These are phyloP conservation scores for Holothuria glaberrima DNA, from an alignment of 35 echinoderm and acorn worm genomes.

Conservation along the genomic window DNA sequence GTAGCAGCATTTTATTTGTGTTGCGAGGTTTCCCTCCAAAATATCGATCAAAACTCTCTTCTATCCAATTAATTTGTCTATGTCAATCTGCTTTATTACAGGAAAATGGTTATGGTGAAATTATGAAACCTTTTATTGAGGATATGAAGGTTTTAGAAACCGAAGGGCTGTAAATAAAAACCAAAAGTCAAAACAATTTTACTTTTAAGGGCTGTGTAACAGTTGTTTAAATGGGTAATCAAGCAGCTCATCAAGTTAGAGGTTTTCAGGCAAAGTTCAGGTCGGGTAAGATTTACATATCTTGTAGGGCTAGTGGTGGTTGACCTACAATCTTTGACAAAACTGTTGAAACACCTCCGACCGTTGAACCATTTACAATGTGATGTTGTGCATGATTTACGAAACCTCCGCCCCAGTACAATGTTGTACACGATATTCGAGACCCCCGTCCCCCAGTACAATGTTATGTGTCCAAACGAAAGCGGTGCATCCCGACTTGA, in stretches of 20 bases:
- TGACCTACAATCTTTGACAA: too few species aligned
- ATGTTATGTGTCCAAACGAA: too few species aligned
- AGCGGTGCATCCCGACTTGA: too few species aligned
- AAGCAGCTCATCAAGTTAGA: neutral
- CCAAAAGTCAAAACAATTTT: neutral
- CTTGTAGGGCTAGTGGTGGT: neutral
- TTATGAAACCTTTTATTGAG: neutral
- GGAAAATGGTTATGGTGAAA: neutral
- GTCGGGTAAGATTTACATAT: neutral
- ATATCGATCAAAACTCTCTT: neutral
- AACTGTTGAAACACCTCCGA: too few species aligned
- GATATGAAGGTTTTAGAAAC: neutral
- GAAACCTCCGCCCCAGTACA: too few species aligned
- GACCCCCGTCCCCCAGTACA: too few species aligned
- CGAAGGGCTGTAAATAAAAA: neutral
- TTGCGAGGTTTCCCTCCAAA: too few species aligned
- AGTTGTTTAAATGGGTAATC: neutral
- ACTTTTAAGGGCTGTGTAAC: neutral
- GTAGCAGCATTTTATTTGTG: too few species aligned
- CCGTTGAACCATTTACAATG: too few species aligned
- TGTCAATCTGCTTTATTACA: neutral
- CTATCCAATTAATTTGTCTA: neutral
- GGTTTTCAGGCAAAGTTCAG: constrained; percentile 12
- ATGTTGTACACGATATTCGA: too few species aligned
- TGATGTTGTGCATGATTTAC: too few species aligned